Percentiles rank a stretch among this genome's conserved stretches.
phyloP scores from a whole-genome alignment of 2,888 invertebrate species.

The Nasonovia ribisnigri region DNA sequence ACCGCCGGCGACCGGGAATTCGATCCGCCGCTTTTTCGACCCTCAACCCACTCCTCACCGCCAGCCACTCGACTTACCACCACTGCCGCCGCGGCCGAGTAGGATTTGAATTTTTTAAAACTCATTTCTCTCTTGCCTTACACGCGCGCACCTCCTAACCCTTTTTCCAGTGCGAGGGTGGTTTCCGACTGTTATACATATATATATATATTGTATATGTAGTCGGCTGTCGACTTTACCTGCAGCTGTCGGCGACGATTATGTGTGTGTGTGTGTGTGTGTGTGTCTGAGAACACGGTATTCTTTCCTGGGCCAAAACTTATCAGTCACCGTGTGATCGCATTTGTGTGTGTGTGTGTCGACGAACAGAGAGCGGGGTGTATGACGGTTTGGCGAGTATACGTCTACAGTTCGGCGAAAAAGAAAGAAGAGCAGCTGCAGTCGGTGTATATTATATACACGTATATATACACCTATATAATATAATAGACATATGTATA shows the following conservation, averaged over 20 bases:
- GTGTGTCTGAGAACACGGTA: neutral
- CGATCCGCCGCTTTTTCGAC: slow-evolving; percentile 24
- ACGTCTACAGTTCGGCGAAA: neutral
- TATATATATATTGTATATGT: no score
- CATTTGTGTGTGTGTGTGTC: neutral
- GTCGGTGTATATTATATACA: neutral
- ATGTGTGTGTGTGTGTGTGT: neutral
- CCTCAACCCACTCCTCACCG: neutral
- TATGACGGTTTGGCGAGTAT: neutral
- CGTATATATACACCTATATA: neutral
- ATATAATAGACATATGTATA: neutral
- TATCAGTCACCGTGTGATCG: neutral
- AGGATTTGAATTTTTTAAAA: slow-evolving; percentile 59
- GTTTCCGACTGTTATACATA: neutral
- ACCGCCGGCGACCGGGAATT: neutral
- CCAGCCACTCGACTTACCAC: neutral
- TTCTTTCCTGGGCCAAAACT: neutral
- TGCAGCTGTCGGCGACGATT: neutral
- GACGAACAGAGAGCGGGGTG: neutral
- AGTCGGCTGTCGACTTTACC: neutral
- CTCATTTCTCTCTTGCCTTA: neutral
- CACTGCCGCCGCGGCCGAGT: no score
- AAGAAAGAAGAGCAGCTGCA: neutral
- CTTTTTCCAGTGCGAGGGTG: neutral
- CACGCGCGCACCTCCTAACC: neutral